phyloP scores from a whole-genome alignment of 1,140 invertebrate species.

The Ruditapes philippinarum region DNA sequence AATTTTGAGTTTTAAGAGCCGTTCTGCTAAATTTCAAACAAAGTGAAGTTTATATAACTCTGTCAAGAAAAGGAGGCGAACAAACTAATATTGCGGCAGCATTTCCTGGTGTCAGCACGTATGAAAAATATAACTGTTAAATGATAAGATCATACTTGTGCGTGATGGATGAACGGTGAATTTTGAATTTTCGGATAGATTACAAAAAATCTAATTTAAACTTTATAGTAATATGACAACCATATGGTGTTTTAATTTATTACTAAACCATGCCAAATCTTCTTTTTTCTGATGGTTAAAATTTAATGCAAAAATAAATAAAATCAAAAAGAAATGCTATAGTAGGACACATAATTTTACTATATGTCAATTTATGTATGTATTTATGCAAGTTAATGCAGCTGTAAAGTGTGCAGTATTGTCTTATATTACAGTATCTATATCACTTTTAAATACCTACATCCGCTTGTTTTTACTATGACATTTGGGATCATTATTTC shows the following conservation, averaged over 20 bases:
- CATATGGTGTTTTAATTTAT: not conserved
- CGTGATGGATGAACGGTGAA: constrained; percentile 25
- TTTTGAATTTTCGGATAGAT: not conserved
- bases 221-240: not conserved
- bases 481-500: too few relatives aligned
- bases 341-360: not conserved
- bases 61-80: not conserved
- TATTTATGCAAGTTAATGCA: not conserved
- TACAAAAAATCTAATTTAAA: too few relatives aligned
- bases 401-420: not conserved
- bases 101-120: not conserved
- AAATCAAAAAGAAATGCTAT: too few relatives aligned
- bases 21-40: constrained; percentile 18
- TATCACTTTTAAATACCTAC: not conserved
- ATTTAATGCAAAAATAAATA: not conserved
- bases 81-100: not conserved
- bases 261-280: too few relatives aligned
- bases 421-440: not conserved
- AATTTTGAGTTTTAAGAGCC: not conserved
- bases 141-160: constrained; percentile 23
- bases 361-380: not conserved
- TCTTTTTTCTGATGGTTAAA: not conserved
- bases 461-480: not conserved
- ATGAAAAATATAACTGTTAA: constrained; percentile 10
- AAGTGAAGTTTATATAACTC: not conserved